A percentile compares a stretch with the other conserved stretches of the same genome.
These are phyloP conservation scores for Microctonus brassicae DNA, from an alignment of 2,888 invertebrate species.

Conservation along the genomic window DNA sequence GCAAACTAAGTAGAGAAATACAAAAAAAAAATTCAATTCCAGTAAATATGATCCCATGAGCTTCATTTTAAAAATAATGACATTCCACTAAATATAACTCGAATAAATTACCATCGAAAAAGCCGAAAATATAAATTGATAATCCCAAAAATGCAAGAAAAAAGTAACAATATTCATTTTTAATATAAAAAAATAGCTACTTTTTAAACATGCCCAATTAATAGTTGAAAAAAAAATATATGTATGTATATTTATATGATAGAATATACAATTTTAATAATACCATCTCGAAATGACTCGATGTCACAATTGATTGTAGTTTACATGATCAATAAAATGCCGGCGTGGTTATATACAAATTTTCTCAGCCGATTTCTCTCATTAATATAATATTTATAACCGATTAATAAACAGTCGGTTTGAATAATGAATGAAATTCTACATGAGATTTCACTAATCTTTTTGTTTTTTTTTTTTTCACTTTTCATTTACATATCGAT, in stretches of 20 bases:
- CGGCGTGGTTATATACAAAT: slow-evolving; percentile 15
- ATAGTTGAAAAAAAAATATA: slow-evolving; percentile 13
- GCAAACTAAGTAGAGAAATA: background rate
- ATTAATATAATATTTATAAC: background rate
- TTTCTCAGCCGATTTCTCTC: slow-evolving; percentile 13
- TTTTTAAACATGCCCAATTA: slow-evolving; percentile 1
- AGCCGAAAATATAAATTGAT: background rate
- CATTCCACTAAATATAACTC: background rate
- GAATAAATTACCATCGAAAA: background rate
- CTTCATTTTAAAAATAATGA: background rate
- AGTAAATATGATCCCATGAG: background rate
- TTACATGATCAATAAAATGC: slow-evolving; percentile 23
- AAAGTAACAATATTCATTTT: background rate
- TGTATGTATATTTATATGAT: slow-evolving; percentile 31
- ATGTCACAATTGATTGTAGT: slow-evolving; percentile 29
- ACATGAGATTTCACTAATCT: background rate
- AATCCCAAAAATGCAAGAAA: background rate
- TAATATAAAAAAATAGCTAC: background rate
- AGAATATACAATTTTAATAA: slow-evolving; percentile 36
- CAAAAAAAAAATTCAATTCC: background rate
- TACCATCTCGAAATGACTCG: slow-evolving; percentile 32
- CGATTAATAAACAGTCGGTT: background rate
- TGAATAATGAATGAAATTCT: background rate
- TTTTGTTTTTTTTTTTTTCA: background rate
- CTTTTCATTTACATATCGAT: no score